Evolutionary conservation across 2,888 invertebrate species (phyloP), one percentile per base, ranked within the genome.

Genomic region (Pammene fasciana): DNA sequence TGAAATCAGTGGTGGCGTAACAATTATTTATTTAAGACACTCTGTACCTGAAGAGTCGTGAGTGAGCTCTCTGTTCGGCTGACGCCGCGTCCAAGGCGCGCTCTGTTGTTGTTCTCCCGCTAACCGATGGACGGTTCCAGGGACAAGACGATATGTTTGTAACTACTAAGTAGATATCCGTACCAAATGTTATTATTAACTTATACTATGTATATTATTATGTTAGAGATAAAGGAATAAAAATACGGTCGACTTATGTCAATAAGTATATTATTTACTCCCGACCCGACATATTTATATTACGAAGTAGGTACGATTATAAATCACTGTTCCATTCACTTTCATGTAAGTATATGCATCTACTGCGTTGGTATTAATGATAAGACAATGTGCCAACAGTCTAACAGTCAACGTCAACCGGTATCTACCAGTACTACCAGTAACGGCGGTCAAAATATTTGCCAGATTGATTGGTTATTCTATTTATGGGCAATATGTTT

Each of bases 21-120:
- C 84, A 80, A 79, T 84, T 85, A 87, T 86, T 88, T 86, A 85
- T 86, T 70, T 85, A 86, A 86, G 87, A 88, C 86, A 88, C 89
- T 87, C 87, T 85, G 92, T 92, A 92, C 92, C 92, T 92, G 92
- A 92, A 84, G 86, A 86, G 88, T 87, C 86, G 84, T 85, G 87
- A 86, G 86, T 88, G 87, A 83, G 84, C 82, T 82, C 82, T 81
- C 80, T 81, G 78, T 77, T 70, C 73, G 78, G 72, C 74, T 71
- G 75, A 73, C 73, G 76, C 75, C 76, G 73, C 72, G 73, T 71
- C 74, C 72, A 74, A 76, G 77, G 73, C 77, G 78, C 76, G 78
- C 78, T 78, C 78, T 80, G 78, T 73, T 73, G 76, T 73, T 79
- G 79, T 75, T 83, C 80, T 75, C 73, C 77, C 72, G 79, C 74